Percentiles rank a stretch among this genome's conserved stretches.
These are phyloP conservation scores for Erannis defoliaria DNA, from an alignment of 2,888 invertebrate genomes.

Conservation along the genomic window DNA sequence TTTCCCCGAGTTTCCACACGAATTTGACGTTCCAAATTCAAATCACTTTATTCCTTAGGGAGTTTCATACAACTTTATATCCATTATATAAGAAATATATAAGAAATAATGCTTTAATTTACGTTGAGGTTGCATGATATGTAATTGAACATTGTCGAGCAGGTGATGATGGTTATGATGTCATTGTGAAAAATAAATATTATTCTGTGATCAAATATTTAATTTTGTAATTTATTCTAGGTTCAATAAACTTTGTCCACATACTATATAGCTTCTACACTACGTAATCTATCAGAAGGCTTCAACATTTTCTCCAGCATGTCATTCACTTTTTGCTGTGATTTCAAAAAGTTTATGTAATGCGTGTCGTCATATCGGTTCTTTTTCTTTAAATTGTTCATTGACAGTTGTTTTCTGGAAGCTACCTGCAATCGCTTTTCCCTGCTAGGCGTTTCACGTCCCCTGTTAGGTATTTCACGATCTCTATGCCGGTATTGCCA, in stretches of 20 bases:
- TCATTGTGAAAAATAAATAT: neutral
- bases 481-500: constrained; percentile 34
- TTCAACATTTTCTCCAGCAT: constrained; percentile 73
- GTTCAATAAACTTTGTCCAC: neutral
- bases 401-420: constrained; percentile 63
- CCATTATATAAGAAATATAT: no score
- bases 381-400: constrained; percentile 55
- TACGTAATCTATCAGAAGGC: constrained; percentile 54
- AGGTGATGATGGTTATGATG: no score
- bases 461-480: constrained; percentile 41
- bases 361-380: constrained; percentile 63
- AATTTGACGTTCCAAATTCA: no score
- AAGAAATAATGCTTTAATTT: no score
- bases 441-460: constrained; percentile 41
- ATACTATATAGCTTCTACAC: constrained; percentile 54
- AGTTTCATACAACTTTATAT: no score
- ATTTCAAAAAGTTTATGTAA: constrained; percentile 71
- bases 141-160: no score
- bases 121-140: no score
- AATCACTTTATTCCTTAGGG: no score
- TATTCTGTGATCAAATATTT: constrained; percentile 3
- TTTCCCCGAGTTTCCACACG: no score
- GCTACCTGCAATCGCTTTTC: constrained; percentile 52
- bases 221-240: neutral
- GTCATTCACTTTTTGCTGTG: constrained; percentile 77